A percentile compares a stretch with the other conserved stretches of the same genome.
Conservation (phyloP, 2,797 vertebrate genomes). For the Pangasius sanitwongsei region DNA sequence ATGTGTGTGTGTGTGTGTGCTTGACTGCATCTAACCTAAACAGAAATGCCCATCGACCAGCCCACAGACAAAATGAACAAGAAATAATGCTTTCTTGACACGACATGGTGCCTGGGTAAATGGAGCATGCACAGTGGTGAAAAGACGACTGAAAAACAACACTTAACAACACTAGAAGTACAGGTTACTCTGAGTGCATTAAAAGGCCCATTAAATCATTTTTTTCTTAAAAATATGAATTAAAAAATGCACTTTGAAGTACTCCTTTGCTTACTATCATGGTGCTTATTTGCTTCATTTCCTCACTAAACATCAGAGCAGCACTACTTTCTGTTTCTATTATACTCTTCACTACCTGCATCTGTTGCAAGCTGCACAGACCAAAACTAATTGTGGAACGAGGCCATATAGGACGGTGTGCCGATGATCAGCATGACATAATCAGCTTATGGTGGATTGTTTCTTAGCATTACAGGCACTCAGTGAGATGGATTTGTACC, state of each 20-base stretch:
- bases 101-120: constrained; percentile 26
- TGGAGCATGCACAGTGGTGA: constrained; percentile 26
- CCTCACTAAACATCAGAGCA: background rate
- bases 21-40: constrained; percentile 17
- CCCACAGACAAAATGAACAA: constrained; percentile 35
- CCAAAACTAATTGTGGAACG: background rate
- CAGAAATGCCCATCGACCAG: constrained; percentile 14
- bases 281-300: background rate
- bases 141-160: background rate
- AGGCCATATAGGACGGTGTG: background rate
- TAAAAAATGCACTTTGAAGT: background rate
- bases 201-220: background rate
- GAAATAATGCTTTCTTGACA: constrained; percentile 27
- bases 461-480: background rate
- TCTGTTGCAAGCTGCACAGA: background rate
- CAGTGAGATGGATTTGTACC: background rate
- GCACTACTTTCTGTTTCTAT: background rate
- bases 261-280: background rate
- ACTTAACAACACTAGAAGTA: background rate
- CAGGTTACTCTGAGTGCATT: background rate
- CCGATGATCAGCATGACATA: background rate
- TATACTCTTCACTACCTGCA: background rate
- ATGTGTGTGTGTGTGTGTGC: background rate
- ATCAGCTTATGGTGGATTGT: constrained; percentile 24
- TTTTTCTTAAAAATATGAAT: background rate